These are phyloP conservation scores for Dichetophora obliterata DNA, from an alignment of 2,888 invertebrate species.

Conservation along the genomic window DNA sequence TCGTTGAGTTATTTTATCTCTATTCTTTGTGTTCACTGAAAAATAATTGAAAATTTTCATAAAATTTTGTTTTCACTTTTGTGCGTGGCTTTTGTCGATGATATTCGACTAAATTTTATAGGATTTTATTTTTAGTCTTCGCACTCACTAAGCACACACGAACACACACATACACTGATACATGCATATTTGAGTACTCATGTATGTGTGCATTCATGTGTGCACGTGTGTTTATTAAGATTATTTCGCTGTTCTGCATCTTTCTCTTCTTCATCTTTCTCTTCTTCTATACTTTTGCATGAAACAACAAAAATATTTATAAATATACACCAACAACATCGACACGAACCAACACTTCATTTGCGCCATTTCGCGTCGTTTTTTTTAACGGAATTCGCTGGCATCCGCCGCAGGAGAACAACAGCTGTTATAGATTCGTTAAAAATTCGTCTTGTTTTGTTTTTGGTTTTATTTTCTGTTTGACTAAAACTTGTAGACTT, in stretches of 20 bases:
- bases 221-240: not conserved
- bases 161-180: slow-evolving; percentile 41
- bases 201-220: not conserved
- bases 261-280: not conserved
- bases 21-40: slow-evolving; percentile 39
- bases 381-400: slow-evolving; percentile 2
- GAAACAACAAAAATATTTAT: slow-evolving; percentile 24
- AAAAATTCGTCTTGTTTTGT: slow-evolving; percentile 7
- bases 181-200: slow-evolving; percentile 2
- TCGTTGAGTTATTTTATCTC: slow-evolving; percentile 14
- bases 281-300: not conserved
- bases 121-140: slow-evolving; percentile 19
- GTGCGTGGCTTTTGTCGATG: not conserved
- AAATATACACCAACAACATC: not conserved
- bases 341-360: not conserved
- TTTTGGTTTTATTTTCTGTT: slow-evolving; percentile 4
- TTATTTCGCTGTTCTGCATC: not conserved
- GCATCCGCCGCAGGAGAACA: slow-evolving; percentile 36
- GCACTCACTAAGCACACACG: not conserved
- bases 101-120: slow-evolving; percentile 8
- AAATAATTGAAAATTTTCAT: not conserved
- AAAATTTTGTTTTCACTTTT: slow-evolving; percentile 14
- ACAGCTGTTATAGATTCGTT: slow-evolving; percentile 45
- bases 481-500: not conserved
- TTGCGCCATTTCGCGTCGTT: slow-evolving; percentile 3